phyloP scores from a whole-genome alignment of 1,140 invertebrate species.

The Trichonephila inaurata region DNA sequence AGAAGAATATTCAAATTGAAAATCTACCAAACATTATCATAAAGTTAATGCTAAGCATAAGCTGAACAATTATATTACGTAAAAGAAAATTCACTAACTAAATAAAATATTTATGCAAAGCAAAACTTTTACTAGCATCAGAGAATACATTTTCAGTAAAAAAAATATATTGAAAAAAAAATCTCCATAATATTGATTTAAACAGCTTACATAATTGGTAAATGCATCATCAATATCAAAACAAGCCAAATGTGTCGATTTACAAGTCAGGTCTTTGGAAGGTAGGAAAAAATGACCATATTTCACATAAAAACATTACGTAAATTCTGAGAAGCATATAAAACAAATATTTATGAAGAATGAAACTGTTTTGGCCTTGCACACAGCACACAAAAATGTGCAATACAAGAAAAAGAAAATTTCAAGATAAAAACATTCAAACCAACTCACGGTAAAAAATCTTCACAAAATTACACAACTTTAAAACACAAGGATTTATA shows the following conservation, averaged over 20 bases:
- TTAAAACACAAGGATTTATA: constrained; percentile 7
- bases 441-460: background rate
- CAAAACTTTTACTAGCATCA: no score
- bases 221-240: background rate
- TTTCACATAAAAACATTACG: background rate
- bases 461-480: background rate
- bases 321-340: background rate
- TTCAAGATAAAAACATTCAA: constrained; percentile 22
- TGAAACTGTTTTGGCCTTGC: background rate
- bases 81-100: no score
- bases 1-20: no score
- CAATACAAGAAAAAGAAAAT: background rate
- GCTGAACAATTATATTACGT: no score
- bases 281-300: background rate
- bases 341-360: background rate
- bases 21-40: no score
- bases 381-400: background rate
- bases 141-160: no score
- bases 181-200: no score
- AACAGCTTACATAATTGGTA: no score
- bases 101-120: no score
- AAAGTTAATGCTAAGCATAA: no score
- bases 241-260: background rate
- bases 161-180: no score
- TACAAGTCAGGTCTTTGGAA: background rate